A percentile compares a stretch with the other conserved stretches of the same genome.
phyloP scores from a whole-genome alignment of 2,888 invertebrate genomes.

The Clepsis dumicolana region DNA sequence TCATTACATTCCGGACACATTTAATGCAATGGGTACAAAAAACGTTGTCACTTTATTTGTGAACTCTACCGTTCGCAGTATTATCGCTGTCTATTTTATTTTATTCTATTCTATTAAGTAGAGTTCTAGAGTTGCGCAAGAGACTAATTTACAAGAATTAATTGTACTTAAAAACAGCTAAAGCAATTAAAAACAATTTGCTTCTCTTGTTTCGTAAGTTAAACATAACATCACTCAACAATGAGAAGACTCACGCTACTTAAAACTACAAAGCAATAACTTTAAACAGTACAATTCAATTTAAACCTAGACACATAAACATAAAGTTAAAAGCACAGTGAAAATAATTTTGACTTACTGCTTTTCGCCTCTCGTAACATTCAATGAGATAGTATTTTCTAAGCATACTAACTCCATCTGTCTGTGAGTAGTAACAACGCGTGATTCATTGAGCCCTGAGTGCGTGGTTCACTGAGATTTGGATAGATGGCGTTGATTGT shows the following conservation, averaged over 20 bases:
- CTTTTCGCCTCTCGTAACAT: not conserved
- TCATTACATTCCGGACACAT: not conserved
- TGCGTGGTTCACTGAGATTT: constrained; percentile 5
- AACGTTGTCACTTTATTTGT: not conserved
- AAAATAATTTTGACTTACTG: not conserved
- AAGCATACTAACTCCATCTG: constrained; percentile 17
- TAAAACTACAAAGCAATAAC: not conserved
- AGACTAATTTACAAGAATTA: constrained; percentile 3
- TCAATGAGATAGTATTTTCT: not conserved
- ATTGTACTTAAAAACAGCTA: constrained; percentile 23
- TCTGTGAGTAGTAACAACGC: not conserved
- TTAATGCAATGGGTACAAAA: not conserved
- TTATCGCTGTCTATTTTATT: not conserved
- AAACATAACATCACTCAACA: not conserved
- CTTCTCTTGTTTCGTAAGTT: constrained; percentile 19
- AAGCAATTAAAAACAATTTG: constrained; percentile 19
- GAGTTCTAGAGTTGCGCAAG: not conserved
- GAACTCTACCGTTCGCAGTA: not conserved
- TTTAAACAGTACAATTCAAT: not conserved
- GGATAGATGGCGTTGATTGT: constrained; percentile 24
- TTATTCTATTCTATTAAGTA: no score
- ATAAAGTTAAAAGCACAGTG: not conserved
- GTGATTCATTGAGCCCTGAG: constrained; percentile 1
- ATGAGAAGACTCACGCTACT: not conserved
- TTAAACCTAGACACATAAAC: not conserved